A percentile compares a stretch with the other conserved stretches of the same genome.
These are phyloP conservation scores for Isurus oxyrinchus DNA, from an alignment of 2,113 vertebrate species.

Conservation along the genomic window DNA sequence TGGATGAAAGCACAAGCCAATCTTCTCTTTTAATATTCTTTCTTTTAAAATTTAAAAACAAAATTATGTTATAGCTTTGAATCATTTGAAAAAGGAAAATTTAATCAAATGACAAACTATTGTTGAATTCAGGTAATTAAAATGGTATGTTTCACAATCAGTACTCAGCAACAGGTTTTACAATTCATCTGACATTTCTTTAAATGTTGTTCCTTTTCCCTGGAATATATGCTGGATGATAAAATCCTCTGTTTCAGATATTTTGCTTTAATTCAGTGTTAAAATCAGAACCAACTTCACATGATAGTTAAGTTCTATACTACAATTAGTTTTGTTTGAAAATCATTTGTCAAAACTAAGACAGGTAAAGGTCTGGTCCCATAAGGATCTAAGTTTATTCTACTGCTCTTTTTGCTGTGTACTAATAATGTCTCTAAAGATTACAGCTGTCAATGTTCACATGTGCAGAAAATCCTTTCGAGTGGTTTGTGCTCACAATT, in stretches of 20 bases:
- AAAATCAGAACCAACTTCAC: neutral
- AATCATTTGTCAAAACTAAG: neutral
- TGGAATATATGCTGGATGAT: neutral
- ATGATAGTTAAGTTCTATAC: neutral
- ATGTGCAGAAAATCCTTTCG: neutral
- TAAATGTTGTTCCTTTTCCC: neutral
- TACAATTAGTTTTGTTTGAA: neutral
- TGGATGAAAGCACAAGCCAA: neutral
- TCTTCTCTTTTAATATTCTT: neutral
- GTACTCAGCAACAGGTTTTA: too few relatives aligned
- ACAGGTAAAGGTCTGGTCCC: neutral
- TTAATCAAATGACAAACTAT: too few relatives aligned
- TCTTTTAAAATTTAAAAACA: neutral
- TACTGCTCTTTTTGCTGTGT: neutral
- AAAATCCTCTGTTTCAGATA: neutral
- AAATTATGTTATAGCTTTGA: too few relatives aligned
- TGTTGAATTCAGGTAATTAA: too few relatives aligned
- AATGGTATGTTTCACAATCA: too few relatives aligned
- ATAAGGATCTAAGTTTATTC: neutral
- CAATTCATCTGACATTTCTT: neutral
- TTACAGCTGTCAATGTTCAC: neutral
- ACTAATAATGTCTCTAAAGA: neutral
- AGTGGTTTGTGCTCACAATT: neutral
- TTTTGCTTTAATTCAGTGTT: neutral
- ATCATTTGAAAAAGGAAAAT: too few relatives aligned